Evolutionary conservation across 2,113 vertebrate genomes (phyloP).

Genomic region (Myotis yumanensis): DNA sequence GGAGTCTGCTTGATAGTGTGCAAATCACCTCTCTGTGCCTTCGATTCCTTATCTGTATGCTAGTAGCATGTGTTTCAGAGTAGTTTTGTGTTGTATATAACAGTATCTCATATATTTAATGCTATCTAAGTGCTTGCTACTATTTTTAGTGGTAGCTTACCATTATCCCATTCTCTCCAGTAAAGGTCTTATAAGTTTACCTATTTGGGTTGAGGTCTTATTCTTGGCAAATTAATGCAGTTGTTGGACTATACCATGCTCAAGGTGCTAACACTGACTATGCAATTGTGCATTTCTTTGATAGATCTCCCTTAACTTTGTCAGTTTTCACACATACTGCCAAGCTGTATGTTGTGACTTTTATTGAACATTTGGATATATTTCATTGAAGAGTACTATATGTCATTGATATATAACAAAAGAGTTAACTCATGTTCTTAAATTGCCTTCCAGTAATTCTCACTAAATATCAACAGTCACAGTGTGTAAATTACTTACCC

Average conservation of each 20-base stretch:
- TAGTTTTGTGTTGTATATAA: background rate
- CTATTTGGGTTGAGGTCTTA: background rate
- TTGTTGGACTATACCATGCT: background rate
- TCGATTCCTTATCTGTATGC: background rate
- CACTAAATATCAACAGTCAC: background rate
- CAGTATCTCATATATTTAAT: background rate
- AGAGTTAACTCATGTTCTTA: background rate
- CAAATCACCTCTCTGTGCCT: background rate
- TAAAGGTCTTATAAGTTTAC: background rate
- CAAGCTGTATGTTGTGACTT: background rate
- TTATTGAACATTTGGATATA: background rate
- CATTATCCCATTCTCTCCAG: background rate
- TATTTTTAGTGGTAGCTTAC: background rate
- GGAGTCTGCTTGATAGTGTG: background rate
- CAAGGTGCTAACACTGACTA: background rate
- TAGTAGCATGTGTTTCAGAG: background rate
- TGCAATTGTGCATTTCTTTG: too few relatives aligned
- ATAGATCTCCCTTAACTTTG: background rate
- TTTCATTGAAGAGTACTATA: background rate
- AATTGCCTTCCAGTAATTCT: background rate
- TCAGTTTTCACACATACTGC: background rate
- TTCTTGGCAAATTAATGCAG: too few relatives aligned
- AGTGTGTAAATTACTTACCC: background rate
- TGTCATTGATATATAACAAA: background rate
- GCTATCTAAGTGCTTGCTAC: background rate